Percentiles rank a stretch among this genome's conserved stretches.
These are phyloP conservation scores for Epinotia nisella DNA, from an alignment of 2,888 invertebrate genomes.

Conservation along the genomic window DNA sequence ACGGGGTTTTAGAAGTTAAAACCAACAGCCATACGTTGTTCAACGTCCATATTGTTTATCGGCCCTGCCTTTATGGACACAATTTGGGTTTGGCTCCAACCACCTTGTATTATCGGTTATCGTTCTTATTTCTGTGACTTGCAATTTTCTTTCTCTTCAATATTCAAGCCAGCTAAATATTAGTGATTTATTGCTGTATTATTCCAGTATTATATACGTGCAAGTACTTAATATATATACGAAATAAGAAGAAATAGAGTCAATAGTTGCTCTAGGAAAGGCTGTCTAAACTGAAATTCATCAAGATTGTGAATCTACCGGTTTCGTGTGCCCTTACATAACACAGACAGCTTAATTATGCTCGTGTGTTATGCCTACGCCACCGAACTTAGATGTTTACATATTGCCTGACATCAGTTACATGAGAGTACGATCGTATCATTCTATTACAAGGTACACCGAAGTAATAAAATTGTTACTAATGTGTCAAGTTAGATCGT, in stretches of 20 bases:
- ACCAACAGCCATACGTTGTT: neutral
- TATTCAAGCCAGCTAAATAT: neutral
- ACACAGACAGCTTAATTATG: neutral
- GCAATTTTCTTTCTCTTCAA: conserved; percentile 4
- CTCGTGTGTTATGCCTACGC: neutral
- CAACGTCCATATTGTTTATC: conserved; percentile 16
- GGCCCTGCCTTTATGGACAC: conserved; percentile 26
- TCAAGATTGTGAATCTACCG: neutral
- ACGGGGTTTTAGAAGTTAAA: neutral
- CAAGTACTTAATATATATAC: no score
- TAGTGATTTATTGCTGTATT: neutral
- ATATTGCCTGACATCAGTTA: neutral
- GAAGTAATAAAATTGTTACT: conserved; percentile 4
- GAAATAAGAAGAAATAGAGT: no score
- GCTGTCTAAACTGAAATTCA: neutral
- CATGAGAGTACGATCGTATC: neutral
- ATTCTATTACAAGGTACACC: conserved; percentile 9
- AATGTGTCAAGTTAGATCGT: conserved; percentile 10
- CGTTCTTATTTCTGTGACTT: conserved; percentile 29
- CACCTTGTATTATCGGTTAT: conserved; percentile 31
- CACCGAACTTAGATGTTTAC: conserved; percentile 3
- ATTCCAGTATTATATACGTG: no score
- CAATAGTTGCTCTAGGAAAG: neutral
- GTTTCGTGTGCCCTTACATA: neutral
- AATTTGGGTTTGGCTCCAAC: conserved; percentile 16